phyloP scores from a whole-genome alignment of 2,888 invertebrate genomes.

The Neocrepidodera transversa region DNA sequence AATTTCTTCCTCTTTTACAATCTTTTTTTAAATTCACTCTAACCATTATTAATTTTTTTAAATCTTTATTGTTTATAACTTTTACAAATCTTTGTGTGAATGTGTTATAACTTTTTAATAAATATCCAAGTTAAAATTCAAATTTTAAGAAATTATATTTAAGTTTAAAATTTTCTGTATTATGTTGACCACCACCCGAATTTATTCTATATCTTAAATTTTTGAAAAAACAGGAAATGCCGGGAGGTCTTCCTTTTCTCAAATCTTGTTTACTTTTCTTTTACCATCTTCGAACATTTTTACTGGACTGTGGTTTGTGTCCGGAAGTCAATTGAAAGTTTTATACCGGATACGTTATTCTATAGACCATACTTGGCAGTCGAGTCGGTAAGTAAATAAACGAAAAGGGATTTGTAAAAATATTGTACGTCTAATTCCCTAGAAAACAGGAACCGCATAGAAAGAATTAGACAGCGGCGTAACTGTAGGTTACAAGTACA shows the following conservation, averaged over 20 bases:
- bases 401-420: slow-evolving; percentile 11
- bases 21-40: too few species aligned
- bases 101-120: too few species aligned
- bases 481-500: too few species aligned
- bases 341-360: slow-evolving; percentile 29
- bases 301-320: slow-evolving; percentile 12
- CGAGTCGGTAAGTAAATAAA: slow-evolving; percentile 18
- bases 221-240: not conserved
- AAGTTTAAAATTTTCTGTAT: too few species aligned
- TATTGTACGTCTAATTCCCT: not conserved
- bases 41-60: too few species aligned
- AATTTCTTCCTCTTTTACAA: too few species aligned
- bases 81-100: too few species aligned
- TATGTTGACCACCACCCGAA: not conserved
- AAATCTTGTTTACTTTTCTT: slow-evolving; percentile 4
- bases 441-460: not conserved
- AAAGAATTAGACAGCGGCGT: not conserved
- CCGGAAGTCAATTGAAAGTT: slow-evolving; percentile 35
- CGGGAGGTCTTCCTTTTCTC: slow-evolving; percentile 11
- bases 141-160: too few species aligned
- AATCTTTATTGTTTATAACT: too few species aligned
- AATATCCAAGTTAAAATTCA: too few species aligned
- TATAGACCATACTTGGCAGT: slow-evolving; percentile 3
- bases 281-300: not conserved
- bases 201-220: not conserved